Conservation (phyloP, 2,113 vertebrate genomes). For the Seriola aureovittata region DNA sequence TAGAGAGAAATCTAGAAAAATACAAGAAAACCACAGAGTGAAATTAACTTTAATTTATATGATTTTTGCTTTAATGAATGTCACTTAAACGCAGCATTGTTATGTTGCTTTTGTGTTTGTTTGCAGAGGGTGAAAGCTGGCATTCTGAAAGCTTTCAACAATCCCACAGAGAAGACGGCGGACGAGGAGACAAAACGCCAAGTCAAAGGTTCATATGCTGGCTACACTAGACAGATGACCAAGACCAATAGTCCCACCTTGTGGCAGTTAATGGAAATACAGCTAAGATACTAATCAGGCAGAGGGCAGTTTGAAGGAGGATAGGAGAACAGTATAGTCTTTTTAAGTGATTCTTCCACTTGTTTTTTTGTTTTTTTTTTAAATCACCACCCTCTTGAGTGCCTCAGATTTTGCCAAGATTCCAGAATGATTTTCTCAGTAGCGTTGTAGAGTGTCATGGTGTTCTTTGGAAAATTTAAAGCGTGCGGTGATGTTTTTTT, state of each 20-base stretch:
- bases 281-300: slow-evolving; percentile 10
- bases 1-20: slow-evolving; percentile 34
- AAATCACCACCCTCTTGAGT: too few species aligned
- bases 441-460: too few species aligned
- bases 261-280: slow-evolving; percentile 65
- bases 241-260: slow-evolving; percentile 86
- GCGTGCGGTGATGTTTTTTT: too few species aligned
- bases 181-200: slow-evolving; percentile 96
- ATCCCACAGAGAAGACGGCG: slow-evolving; percentile 96
- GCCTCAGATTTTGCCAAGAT: too few species aligned
- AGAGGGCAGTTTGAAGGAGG: not conserved
- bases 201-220: slow-evolving; percentile 91
- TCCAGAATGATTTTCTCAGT: too few species aligned
- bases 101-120: slow-evolving; percentile 40
- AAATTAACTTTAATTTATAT: slow-evolving; percentile 19
- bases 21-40: not conserved
- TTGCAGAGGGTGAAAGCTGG: slow-evolving; percentile 94
- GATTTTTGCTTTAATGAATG: slow-evolving; percentile 25
- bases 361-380: too few species aligned
- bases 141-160: slow-evolving; percentile 97
- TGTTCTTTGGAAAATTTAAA: too few species aligned
- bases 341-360: too few species aligned
- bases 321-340: not conserved
- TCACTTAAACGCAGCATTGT: not conserved
- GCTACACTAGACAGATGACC: not conserved